Evolutionary conservation across 2,113 vertebrate genomes (phyloP).

Genomic region (Saccopteryx leptura): DNA sequence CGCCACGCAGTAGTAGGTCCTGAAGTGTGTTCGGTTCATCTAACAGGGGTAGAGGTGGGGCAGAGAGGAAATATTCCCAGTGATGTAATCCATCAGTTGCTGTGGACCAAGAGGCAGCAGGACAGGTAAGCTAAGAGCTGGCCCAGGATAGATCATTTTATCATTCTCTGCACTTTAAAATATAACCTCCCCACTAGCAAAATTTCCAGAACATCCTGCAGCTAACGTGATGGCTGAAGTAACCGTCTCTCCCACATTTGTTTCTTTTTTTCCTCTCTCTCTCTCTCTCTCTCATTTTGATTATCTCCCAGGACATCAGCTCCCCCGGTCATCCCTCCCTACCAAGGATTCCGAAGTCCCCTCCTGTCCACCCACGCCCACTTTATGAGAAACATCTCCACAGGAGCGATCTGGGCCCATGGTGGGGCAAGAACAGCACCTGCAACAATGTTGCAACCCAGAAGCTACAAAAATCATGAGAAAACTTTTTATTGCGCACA

Average conservation of each 20-base stretch:
- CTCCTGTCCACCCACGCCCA: not conserved
- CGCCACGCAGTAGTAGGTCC: fast-evolving
- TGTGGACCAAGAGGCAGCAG: not conserved
- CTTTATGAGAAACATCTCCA: not conserved
- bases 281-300: not conserved
- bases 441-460: conserved; percentile 25
- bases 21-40: fast-evolving
- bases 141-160: fast-evolving
- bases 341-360: not conserved
- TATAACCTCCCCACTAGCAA: not conserved
- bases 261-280: not conserved
- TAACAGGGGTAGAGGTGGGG: fast-evolving
- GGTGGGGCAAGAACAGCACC: conserved; percentile 68
- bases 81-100: fast-evolving
- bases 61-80: not conserved
- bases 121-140: fast-evolving
- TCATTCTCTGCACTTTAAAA: not conserved
- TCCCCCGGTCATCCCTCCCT: conserved; percentile 9
- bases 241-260: not conserved
- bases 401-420: conserved; percentile 48
- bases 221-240: no score
- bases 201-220: not conserved
- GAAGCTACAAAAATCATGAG: conserved; percentile 13
- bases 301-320: not conserved
- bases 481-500: not conserved